Evolutionary conservation across 37 sponge, comb jelly and placozoan species (phyloP), one percentile per base, ranked within the genome.

Genomic region (Diacarnus erythraeanus): DNA sequence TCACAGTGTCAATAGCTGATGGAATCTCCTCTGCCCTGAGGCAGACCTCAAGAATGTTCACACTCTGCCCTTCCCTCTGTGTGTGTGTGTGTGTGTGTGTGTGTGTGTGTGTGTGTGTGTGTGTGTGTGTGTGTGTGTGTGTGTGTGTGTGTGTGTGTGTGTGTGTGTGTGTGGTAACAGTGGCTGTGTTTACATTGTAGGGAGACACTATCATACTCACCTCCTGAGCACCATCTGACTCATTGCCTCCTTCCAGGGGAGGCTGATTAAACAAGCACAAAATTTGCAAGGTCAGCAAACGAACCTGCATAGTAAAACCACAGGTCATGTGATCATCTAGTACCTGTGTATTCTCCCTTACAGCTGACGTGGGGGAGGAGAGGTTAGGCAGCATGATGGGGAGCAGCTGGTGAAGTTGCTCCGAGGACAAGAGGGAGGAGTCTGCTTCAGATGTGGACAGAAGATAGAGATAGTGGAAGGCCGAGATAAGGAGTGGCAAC

Each of bases 231-330:
- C n/a, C n/a, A n/a, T n/a, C n/a, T n/a, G n/a, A n/a, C n/a, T n/a
- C n/a, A n/a, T n/a, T n/a, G n/a, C n/a, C n/a, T 21, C 35, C 47
- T 21, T 39, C 43, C 64, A 77, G 40, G 27, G 74, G 78, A 26
- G 64, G 79, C 47, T 77, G 89, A 22, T 83, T 57, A 73, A 88
- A 82, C 23, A 66, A 42, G 30, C 64, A 66, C 57, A 89, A 60
- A 26, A 89, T 84, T 54, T 42, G 71, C 73, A 90, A 74, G 5
- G 91, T 86, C n/a, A 77, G 36, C 34, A 81, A 54, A 37, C 91
- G 71, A 31, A 90, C 77, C 91, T 90, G 37, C 22, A 40, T 2
- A 31, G 34, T 20, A 1, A 23, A 3, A 40, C 38, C 23, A 43
- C 20, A 71, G 2, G 1, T 41, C 2, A 71, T 71, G n/a, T 1